These are phyloP conservation scores for Papilio polytes DNA, from an alignment of 1,140 invertebrate species.

Conservation along the genomic window DNA sequence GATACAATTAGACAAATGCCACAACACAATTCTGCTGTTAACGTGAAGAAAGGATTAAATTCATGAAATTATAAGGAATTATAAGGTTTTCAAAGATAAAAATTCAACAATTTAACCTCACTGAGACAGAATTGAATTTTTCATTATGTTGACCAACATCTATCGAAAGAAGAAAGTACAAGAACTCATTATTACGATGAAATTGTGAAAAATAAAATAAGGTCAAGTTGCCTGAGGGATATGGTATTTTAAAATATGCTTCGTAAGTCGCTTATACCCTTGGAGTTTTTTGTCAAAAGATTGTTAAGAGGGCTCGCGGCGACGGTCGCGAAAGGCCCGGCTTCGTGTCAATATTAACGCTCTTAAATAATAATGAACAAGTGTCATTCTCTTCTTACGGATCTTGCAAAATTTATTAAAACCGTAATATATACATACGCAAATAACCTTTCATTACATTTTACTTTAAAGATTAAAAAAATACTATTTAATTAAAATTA, in stretches of 20 bases:
- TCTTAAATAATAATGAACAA: constrained; percentile 49
- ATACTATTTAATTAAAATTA: too few species aligned
- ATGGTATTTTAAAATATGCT: constrained; percentile 48
- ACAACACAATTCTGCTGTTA: too few species aligned
- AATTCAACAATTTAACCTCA: too few species aligned
- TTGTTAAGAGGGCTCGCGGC: constrained; percentile 44
- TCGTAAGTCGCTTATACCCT: constrained; percentile 47
- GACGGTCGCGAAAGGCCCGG: constrained; percentile 54
- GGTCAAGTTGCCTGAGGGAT: constrained; percentile 38
- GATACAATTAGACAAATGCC: too few species aligned
- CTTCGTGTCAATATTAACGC: constrained; percentile 63
- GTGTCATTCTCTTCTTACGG: constrained; percentile 34
- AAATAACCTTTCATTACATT: too few species aligned
- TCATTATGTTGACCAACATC: neutral
- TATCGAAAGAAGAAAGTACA: neutral
- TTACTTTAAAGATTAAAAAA: too few species aligned
- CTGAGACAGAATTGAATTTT: neutral
- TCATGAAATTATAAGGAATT: too few species aligned
- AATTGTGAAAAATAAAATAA: constrained; percentile 44
- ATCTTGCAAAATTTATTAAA: constrained; percentile 32
- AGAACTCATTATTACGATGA: constrained; percentile 16
- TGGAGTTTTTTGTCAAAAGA: constrained; percentile 34
- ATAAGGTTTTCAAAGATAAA: too few species aligned
- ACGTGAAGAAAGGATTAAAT: too few species aligned
- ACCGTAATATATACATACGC: too few species aligned